phyloP scores from a whole-genome alignment of 2,113 vertebrate species.

The Tricholaema leucomelas region DNA sequence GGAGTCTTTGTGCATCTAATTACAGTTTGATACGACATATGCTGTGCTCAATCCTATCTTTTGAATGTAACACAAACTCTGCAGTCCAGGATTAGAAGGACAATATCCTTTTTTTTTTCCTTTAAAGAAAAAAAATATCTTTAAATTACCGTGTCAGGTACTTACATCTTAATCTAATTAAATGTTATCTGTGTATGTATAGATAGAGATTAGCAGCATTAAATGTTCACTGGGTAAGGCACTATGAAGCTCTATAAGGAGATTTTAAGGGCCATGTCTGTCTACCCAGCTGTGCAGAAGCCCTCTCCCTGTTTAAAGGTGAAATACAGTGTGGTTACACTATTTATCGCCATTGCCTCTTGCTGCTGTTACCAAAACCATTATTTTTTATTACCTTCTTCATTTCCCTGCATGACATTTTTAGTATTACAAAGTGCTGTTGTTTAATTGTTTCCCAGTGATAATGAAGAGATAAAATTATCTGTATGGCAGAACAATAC shows the following conservation, averaged over 20 bases:
- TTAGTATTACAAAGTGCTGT: background rate
- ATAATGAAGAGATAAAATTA: background rate
- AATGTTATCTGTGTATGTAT: background rate
- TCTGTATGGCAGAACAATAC: background rate
- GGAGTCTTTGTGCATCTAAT: background rate
- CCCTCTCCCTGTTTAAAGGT: background rate
- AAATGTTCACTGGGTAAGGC: background rate
- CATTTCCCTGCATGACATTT: background rate
- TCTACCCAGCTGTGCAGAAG: background rate
- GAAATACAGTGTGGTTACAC: background rate
- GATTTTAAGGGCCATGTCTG: background rate
- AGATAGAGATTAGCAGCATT: background rate
- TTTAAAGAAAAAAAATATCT: background rate
- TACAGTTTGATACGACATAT: background rate
- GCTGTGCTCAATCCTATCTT: background rate
- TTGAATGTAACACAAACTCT: background rate
- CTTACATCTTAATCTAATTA: background rate
- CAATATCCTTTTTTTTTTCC: background rate
- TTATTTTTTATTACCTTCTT: background rate
- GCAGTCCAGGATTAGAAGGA: background rate
- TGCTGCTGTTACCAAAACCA: background rate
- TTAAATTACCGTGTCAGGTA: fast-evolving
- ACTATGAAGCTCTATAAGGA: background rate
- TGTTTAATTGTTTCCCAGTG: background rate
- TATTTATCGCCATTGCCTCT: background rate